Evolutionary conservation across 2,113 vertebrate species (phyloP).

Genomic region (Psilopsiagon aymara): DNA sequence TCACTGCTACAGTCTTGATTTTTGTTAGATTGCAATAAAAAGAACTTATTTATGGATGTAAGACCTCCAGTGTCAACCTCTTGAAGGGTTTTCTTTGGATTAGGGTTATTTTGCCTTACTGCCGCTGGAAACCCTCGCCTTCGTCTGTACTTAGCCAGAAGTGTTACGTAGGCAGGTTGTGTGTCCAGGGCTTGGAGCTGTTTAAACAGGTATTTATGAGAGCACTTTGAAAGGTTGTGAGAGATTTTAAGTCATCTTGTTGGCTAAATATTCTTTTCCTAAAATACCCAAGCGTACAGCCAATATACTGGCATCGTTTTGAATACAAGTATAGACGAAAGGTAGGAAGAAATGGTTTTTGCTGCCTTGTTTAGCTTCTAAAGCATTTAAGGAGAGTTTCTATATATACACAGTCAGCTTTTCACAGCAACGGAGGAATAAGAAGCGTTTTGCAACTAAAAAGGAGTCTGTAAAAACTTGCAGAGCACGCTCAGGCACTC

Average conservation of each 20-base stretch:
- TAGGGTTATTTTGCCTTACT: background rate
- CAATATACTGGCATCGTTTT: background rate
- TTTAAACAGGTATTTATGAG: background rate
- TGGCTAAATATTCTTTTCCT: background rate
- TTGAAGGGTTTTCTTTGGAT: background rate
- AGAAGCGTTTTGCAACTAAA: background rate
- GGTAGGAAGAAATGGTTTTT: background rate
- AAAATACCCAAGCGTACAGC: background rate
- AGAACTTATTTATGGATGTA: slow-evolving; percentile 39
- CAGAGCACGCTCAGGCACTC: background rate
- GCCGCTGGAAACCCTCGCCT: background rate
- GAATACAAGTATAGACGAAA: background rate
- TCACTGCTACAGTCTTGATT: slow-evolving; percentile 66
- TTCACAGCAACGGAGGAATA: background rate
- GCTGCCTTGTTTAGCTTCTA: background rate
- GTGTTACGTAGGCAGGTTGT: background rate
- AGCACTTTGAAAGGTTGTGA: background rate
- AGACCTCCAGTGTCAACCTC: slow-evolving; percentile 24
- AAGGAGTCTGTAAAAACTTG: background rate
- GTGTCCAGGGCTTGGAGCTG: background rate
- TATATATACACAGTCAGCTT: background rate
- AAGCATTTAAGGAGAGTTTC: background rate
- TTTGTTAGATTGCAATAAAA: slow-evolving; percentile 69
- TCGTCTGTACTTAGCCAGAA: background rate
- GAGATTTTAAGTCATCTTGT: background rate